Percentiles rank a stretch among this genome's conserved stretches.
Conservation (phyloP, 2,888 invertebrate species). For the Athalia rosae region DNA sequence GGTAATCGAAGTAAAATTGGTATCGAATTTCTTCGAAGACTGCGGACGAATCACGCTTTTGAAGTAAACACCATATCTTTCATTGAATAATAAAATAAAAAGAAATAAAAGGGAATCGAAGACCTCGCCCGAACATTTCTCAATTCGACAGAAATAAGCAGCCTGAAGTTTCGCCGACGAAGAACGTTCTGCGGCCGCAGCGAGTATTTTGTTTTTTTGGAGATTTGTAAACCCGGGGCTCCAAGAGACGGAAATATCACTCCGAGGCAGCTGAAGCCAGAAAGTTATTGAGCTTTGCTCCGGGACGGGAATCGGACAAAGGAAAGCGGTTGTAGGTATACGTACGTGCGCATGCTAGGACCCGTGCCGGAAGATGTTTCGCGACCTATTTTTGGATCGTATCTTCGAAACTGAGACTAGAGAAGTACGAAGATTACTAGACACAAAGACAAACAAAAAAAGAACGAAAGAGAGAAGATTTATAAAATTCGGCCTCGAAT, state of each 20-base stretch:
- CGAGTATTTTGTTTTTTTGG: neutral
- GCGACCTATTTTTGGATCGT: neutral
- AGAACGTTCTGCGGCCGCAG: neutral
- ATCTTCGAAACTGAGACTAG: neutral
- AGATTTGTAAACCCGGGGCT: neutral
- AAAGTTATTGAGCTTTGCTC: conserved; percentile 14
- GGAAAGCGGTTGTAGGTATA: neutral
- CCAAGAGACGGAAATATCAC: conserved; percentile 6
- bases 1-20: conserved; percentile 31
- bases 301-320: conserved; percentile 18
- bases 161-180: neutral
- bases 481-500: neutral
- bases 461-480: neutral
- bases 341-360: neutral
- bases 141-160: no score
- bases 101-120: conserved; percentile 13
- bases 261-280: neutral
- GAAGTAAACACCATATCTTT: neutral
- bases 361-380: neutral
- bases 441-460: neutral
- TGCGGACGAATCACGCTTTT: neutral
- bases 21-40: conserved; percentile 33
- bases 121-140: neutral
- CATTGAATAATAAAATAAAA: neutral
- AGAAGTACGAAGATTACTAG: neutral